Evolutionary conservation across 2,797 vertebrate species (phyloP), one percentile per base, ranked within the genome.

Genomic region (Onychomys arenicola): DNA sequence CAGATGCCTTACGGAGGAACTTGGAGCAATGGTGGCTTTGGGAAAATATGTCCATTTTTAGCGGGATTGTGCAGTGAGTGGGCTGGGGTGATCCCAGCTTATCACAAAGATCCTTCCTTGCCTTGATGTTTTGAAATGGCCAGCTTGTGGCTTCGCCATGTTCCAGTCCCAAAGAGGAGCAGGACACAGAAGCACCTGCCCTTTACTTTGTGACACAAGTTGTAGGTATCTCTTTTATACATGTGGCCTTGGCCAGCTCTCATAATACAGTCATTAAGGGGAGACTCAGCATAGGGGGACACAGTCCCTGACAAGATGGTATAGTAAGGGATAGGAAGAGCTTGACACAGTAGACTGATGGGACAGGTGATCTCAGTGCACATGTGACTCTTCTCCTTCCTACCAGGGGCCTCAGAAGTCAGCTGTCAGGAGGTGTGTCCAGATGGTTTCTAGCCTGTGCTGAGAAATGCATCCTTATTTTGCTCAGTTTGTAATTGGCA

Each of bases 111-210:
- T 17, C 32, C 13, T 40, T 25, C 40, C 37, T 49, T 43, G 32
- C 4, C 0, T 23, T 10, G 40, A 4, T 23, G 4, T 5, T 55
- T 3, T 34, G 17, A 6, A 0, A 0, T 17, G 59, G 37, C 69
- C 25, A 3, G 16, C 27, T 43, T 49, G 8, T 1, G 0, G 37
- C 1, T 27, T 25, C 16, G 2, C 0, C 23, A 9, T 61, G 49
- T 25, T 5, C 23, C 4, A 21, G 52, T 21, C 49, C 10, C 21
- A 57, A 23, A 16, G 4, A 1, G 63, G 57, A 37, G 14, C 46
- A 11, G 40, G n/a, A 2, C 9, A 23, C 1, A 21, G 3, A 63
- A 7, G 21, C 7, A 9, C 52, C 0, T 63, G 34, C 27, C 49
- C 52, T 27, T n/a, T 77, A 6, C n/a, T 89, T 83, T 10, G 6